Percentiles rank a stretch among this genome's conserved stretches.
Conservation (phyloP, 2,113 vertebrate genomes). For the Aegotheles bennettii region DNA sequence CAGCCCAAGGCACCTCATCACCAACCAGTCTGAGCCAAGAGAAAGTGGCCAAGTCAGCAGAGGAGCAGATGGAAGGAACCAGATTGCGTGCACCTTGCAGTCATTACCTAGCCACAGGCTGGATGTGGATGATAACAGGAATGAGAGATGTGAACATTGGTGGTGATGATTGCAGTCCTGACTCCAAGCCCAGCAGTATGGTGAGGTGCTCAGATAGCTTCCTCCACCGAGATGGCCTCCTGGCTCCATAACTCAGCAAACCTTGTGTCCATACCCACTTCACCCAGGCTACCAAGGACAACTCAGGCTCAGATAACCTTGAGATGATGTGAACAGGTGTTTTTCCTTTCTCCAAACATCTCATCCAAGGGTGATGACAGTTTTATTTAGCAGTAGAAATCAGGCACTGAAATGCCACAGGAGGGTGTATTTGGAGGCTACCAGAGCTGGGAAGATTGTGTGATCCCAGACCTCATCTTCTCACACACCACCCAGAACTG, state of each 20-base stretch:
- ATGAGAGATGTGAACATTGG: neutral
- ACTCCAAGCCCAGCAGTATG: neutral
- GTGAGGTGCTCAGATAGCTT: neutral
- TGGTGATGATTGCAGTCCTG: neutral
- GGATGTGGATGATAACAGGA: neutral
- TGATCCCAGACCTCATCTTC: neutral
- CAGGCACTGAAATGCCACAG: neutral
- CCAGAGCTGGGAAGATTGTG: neutral
- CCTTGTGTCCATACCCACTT: neutral
- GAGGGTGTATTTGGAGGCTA: neutral
- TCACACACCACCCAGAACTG: neutral
- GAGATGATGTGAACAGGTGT: fast-evolving
- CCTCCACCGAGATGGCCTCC: neutral
- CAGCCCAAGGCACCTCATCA: neutral
- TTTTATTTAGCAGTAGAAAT: neutral
- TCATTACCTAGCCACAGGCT: neutral
- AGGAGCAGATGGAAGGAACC: constrained; percentile 11
- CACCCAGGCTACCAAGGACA: neutral
- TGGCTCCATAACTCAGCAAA: neutral
- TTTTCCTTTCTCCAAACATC: neutral
- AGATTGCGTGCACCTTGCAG: neutral
- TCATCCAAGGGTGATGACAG: neutral
- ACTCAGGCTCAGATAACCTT: neutral
- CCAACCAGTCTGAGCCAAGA: neutral
- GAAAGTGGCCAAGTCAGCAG: neutral